A percentile compares a stretch with the other conserved stretches of the same genome.
phyloP scores from a whole-genome alignment of 2,113 vertebrate species.

The Pungitius pungitius region DNA sequence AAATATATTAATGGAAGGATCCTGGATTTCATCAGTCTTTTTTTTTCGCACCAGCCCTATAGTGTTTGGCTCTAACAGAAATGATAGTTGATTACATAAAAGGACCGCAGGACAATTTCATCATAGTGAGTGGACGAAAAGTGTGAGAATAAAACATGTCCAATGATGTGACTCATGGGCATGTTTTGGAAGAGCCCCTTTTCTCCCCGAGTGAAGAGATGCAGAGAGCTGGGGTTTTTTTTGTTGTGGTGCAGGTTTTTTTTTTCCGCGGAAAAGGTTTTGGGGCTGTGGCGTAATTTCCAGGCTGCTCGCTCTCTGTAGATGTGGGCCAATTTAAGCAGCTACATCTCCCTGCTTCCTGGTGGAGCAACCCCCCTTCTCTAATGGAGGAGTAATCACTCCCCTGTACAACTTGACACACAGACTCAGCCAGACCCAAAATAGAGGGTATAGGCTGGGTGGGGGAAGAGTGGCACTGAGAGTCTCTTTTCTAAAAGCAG shows the following conservation, averaged over 20 bases:
- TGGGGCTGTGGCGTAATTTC: conserved; percentile 73
- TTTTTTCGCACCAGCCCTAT: conserved; percentile 16
- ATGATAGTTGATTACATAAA: conserved; percentile 63
- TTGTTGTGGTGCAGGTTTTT: not conserved
- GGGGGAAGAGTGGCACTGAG: conserved; percentile 76
- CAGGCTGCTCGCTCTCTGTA: conserved; percentile 72
- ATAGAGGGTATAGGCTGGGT: conserved; percentile 75
- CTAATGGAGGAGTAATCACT: conserved; percentile 82
- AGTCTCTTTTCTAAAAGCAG: conserved; percentile 81
- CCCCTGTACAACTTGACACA: conserved; percentile 82
- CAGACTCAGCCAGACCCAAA: conserved; percentile 78
- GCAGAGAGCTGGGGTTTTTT: conserved; percentile 57
- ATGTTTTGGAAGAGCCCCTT: conserved; percentile 61
- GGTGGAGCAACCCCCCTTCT: conserved; percentile 64
- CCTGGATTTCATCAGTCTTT: conserved; percentile 17
- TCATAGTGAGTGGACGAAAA: conserved; percentile 28
- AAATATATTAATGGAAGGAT: conserved; percentile 7
- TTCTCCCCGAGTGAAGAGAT: conserved; percentile 71
- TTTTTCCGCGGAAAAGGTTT: conserved; percentile 56
- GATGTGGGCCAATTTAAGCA: conserved; percentile 79
- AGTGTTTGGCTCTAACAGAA: conserved; percentile 46
- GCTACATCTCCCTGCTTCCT: conserved; percentile 76
- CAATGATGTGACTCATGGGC: conserved; percentile 48
- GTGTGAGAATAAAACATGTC: conserved; percentile 45
- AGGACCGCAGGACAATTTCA: conserved; percentile 58